Evolutionary conservation across 23 tunicate species (phyloP), one percentile per base, ranked within the genome.

Genomic region (Botrylloides violaceus): DNA sequence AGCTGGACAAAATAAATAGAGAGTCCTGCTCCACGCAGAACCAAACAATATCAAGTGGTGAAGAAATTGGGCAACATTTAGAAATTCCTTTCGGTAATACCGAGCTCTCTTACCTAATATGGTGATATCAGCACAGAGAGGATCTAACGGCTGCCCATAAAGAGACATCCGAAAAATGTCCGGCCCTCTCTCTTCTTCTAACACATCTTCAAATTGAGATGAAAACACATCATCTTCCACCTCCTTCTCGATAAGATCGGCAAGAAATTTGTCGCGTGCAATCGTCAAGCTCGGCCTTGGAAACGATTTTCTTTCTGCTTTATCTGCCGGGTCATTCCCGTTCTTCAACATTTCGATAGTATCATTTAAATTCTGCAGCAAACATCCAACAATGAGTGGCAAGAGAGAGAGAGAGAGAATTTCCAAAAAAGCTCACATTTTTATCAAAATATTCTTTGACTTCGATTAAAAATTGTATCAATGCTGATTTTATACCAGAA

Each of bases 161-260:
- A 63, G 19, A 29, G 70, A 63, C 33, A 63, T 27, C 32, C 33
- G 70, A 7, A 63, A 15, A 3, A 63, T 9, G 35, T 63, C 70
- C 7, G 70, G 36, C n/a, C 70, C 70, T 63, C 70, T 63, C 33
- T 63, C 70, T 31, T 63, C 9, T 34, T 84, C 92, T 25, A 84
- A 76, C 0, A 66, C 80, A 26, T 78, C 61, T 20, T 86, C 95
- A 15, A 81, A 75, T 19, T 59, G 75, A n/a, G 70, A 18, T 6
- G 95, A 87, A 48, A 87, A 87, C 21, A 87, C 95, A 36, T 87
- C 95, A 47, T 81, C 86, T 36, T 81, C 86, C 20, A 53, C 71
- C 49, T 87, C 83, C 63, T 76, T 80, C 77, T 81, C 86, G 47
- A 70, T 77, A 19, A 87, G 61, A 35, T 87, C 95, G 6, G 82